Conservation (phyloP, 2,888 invertebrate genomes). For the Frankliniella fusca region DNA sequence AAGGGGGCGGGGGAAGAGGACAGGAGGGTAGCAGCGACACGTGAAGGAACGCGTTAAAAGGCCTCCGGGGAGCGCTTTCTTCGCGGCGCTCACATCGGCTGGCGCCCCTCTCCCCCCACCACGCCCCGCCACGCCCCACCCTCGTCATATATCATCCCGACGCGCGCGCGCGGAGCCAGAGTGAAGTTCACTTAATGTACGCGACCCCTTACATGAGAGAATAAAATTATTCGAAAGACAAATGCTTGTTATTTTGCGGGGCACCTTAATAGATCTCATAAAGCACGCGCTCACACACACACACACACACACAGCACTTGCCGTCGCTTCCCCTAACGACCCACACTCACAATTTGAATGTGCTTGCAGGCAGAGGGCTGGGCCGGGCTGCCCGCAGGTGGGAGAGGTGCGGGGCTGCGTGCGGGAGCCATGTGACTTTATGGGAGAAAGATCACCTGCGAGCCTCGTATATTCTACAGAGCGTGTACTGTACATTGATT, state of each 20-base stretch:
- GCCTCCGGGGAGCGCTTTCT: constrained; percentile 12
- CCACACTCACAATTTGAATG: not conserved
- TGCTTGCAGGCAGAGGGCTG: not conserved
- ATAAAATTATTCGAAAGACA: constrained; percentile 11
- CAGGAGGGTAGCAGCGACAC: too few species aligned
- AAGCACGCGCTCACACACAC: not conserved
- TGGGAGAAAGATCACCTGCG: not conserved
- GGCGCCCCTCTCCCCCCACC: not conserved
- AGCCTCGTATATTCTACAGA: too few species aligned
- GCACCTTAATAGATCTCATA: constrained; percentile 18
- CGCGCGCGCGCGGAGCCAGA: too few species aligned
- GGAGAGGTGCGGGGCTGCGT: not conserved
- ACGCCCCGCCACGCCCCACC: not conserved
- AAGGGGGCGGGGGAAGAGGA: not conserved
- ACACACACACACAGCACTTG: not conserved
- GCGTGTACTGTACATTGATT: too few species aligned
- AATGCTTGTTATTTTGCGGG: constrained; percentile 7
- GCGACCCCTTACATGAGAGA: constrained; percentile 17
- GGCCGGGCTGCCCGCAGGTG: too few species aligned
- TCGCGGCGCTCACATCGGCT: not conserved
- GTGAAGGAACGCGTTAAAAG: not conserved
- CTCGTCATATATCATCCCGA: constrained; percentile 15
- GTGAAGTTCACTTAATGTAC: constrained; percentile 10
- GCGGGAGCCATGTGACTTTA: not conserved
- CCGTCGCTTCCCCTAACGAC: not conserved